phyloP scores from a whole-genome alignment of 2,113 vertebrate genomes.

The Anoplopoma fimbria region DNA sequence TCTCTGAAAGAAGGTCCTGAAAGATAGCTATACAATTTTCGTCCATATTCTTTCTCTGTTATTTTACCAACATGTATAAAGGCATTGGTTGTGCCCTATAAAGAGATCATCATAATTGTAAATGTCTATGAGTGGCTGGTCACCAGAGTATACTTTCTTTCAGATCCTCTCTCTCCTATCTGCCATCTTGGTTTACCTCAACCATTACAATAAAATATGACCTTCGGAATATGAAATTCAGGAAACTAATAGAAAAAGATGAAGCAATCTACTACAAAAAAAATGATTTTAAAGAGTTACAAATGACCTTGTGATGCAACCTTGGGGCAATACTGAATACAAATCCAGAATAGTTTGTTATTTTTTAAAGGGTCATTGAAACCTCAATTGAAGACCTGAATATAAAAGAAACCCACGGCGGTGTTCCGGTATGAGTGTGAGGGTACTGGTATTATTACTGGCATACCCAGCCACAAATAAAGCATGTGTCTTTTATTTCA shows the following conservation, averaged over 20 bases:
- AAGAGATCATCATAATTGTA: neutral
- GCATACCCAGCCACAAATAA: no score
- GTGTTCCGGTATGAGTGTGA: no score
- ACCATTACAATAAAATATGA: neutral
- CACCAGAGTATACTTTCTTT: neutral
- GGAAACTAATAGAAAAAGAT: neutral
- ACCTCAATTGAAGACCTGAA: neutral
- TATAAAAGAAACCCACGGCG: no score
- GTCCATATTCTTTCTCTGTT: neutral
- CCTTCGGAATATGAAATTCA: neutral
- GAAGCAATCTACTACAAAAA: neutral
- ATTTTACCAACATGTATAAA: neutral
- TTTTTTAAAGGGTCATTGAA: neutral
- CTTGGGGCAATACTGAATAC: neutral
- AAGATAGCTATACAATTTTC: neutral
- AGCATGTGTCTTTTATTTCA: neutral
- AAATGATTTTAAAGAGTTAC: neutral
- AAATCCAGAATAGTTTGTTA: no score
- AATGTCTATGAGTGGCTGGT: neutral
- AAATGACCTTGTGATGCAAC: neutral
- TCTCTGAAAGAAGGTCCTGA: no score
- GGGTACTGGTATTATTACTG: no score
- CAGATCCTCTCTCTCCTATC: neutral
- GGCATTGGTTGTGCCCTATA: neutral
- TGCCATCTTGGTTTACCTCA: neutral